These are phyloP conservation scores for Hypothenemus hampei DNA, from an alignment of 1,140 invertebrate genomes.

Conservation along the genomic window DNA sequence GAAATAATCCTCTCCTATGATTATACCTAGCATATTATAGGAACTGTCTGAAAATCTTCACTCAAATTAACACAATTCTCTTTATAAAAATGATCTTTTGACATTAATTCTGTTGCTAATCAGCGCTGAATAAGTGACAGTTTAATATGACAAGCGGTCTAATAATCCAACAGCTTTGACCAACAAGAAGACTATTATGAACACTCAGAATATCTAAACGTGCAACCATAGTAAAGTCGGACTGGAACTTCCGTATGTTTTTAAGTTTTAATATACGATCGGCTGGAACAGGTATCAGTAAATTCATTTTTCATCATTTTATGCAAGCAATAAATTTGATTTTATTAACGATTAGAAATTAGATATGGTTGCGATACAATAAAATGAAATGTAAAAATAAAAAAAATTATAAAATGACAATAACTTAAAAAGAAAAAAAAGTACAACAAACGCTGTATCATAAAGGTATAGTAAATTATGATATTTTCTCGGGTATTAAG, in stretches of 20 bases:
- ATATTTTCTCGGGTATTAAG: conserved; percentile 25
- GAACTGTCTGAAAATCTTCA: too few relatives aligned
- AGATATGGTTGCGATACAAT: not conserved
- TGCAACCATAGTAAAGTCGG: not conserved
- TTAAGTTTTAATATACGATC: not conserved
- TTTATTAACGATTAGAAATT: not conserved
- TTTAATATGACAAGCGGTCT: not conserved
- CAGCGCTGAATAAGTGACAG: not conserved
- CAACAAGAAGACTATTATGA: not conserved
- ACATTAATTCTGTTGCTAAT: too few relatives aligned
- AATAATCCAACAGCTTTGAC: not conserved
- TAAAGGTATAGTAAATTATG: conserved; percentile 22
- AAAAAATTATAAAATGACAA: not conserved
- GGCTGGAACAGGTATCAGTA: not conserved
- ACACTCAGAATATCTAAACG: not conserved
- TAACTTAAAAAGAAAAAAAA: not conserved
- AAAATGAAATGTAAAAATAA: conserved; percentile 1
- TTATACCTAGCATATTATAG: too few relatives aligned
- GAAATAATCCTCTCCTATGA: too few relatives aligned
- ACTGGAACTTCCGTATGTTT: not conserved
- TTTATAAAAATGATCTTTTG: too few relatives aligned
- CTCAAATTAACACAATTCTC: too few relatives aligned
- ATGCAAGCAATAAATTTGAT: not conserved
- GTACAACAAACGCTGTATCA: conserved; percentile 4
- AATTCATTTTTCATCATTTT: too few relatives aligned